phyloP scores from a whole-genome alignment of 1,140 invertebrate species.

The Drosophila pallidifrons region DNA sequence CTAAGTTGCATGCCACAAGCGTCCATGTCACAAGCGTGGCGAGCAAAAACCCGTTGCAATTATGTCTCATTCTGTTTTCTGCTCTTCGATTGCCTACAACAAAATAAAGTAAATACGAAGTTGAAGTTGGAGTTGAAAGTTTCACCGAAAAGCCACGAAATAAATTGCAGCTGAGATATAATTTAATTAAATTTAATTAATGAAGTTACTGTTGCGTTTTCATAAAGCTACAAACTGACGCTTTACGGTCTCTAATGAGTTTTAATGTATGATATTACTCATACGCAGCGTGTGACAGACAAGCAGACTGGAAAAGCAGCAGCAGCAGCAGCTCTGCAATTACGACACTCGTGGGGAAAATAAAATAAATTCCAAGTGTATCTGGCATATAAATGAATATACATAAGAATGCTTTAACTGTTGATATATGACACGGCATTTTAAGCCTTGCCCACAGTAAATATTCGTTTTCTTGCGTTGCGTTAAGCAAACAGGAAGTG shows the following conservation, averaged over 20 bases:
- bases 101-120: slow-evolving; percentile 8
- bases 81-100: slow-evolving; percentile 38
- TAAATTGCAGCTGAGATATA: slow-evolving; percentile 7
- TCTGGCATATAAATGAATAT: slow-evolving; percentile 18
- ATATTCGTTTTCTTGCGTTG: background rate
- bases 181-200: slow-evolving; percentile 28
- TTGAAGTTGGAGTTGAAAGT: background rate
- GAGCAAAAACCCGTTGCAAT: slow-evolving; percentile 62
- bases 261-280: slow-evolving; percentile 30
- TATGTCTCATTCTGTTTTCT: slow-evolving; percentile 61
- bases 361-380: slow-evolving; percentile 33
- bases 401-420: slow-evolving; percentile 6
- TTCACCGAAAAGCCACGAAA: background rate
- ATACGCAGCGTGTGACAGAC: slow-evolving; percentile 35
- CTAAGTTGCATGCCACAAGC: slow-evolving; percentile 62
- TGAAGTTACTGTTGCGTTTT: background rate
- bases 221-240: slow-evolving; percentile 1
- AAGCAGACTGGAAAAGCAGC: too few species aligned
- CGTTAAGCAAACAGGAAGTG: background rate
- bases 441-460: slow-evolving; percentile 7
- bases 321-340: slow-evolving; percentile 14
- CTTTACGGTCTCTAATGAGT: slow-evolving; percentile 30
- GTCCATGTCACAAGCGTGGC: slow-evolving; percentile 63
- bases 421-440: slow-evolving; percentile 12
- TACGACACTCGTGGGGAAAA: slow-evolving; percentile 24